Conservation (phyloP, 2,888 invertebrate species). For the Trisateles emortualis region DNA sequence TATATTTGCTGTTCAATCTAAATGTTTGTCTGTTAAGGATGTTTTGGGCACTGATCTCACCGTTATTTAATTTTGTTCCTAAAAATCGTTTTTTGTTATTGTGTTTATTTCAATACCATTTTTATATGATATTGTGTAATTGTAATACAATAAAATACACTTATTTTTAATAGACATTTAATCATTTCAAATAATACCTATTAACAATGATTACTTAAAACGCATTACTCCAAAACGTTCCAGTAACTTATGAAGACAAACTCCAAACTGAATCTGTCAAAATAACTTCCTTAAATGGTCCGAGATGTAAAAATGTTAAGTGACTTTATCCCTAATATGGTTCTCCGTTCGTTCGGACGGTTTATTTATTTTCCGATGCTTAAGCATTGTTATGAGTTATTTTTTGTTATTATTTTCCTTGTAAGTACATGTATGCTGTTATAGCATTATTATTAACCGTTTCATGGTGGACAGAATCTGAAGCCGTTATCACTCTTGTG, state of each 20-base stretch:
- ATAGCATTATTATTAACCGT: slow-evolving; percentile 27
- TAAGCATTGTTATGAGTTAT: slow-evolving; percentile 37
- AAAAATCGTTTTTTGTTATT: neutral
- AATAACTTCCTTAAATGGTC: slow-evolving; percentile 21
- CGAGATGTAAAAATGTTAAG: slow-evolving; percentile 24
- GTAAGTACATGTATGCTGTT: slow-evolving; percentile 14
- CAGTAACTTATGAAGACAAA: slow-evolving; percentile 1
- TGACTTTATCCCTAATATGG: slow-evolving; percentile 19
- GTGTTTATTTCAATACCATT: neutral
- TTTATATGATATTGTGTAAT: too few species aligned
- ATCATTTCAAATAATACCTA: too few species aligned
- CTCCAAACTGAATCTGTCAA: slow-evolving; percentile 11
- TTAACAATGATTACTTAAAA: neutral
- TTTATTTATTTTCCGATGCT: slow-evolving; percentile 43
- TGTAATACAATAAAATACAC: too few species aligned
- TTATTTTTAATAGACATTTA: too few species aligned
- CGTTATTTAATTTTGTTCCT: neutral
- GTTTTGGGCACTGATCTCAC: neutral
- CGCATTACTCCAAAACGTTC: neutral
- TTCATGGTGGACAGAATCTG: slow-evolving; percentile 16
- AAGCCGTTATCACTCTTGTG: slow-evolving; percentile 14
- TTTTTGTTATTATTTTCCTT: slow-evolving; percentile 37
- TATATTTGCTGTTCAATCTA: slow-evolving; percentile 49
- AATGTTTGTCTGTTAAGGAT: slow-evolving; percentile 23
- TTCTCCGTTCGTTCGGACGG: slow-evolving; percentile 12